phyloP scores from a whole-genome alignment of 2,797 vertebrate species.

The Acipenser ruthenus region DNA sequence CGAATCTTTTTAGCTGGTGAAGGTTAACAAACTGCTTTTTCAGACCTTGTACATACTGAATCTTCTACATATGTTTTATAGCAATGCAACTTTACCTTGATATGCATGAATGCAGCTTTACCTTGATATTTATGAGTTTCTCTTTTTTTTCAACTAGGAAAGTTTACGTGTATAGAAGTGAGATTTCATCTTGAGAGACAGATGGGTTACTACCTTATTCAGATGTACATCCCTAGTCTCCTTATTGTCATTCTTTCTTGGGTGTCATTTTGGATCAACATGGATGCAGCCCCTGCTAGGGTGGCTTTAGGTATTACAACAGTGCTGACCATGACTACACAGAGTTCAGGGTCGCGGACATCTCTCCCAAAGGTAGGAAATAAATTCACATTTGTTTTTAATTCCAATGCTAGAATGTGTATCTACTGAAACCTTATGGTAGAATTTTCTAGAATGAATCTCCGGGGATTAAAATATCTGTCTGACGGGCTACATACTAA shows the following conservation, averaged over 20 bases:
- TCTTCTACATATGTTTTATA: too few species aligned
- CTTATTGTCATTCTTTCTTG: slow-evolving; percentile 94
- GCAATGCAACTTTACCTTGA: too few species aligned
- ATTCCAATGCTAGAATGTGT: not conserved
- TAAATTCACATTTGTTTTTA: slow-evolving; percentile 8
- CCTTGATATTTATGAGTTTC: not conserved
- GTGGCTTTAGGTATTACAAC: slow-evolving; percentile 94
- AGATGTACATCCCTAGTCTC: slow-evolving; percentile 95
- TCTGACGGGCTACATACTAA: too few species aligned
- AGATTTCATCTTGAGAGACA: slow-evolving; percentile 91
- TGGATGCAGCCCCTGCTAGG: slow-evolving; percentile 90
- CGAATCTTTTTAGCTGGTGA: too few species aligned
- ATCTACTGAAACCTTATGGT: too few species aligned
- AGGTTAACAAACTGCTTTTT: too few species aligned
- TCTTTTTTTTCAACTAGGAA: slow-evolving; percentile 55
- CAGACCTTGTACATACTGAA: too few species aligned
- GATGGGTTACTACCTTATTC: slow-evolving; percentile 97
- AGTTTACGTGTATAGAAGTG: slow-evolving; percentile 94
- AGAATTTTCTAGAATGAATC: too few species aligned
- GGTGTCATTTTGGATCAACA: slow-evolving; percentile 97
- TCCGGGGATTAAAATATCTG: too few species aligned
- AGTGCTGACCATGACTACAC: slow-evolving; percentile 94
- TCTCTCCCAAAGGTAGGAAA: slow-evolving; percentile 82
- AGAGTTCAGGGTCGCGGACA: slow-evolving; percentile 90
- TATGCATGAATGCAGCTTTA: too few species aligned